These are phyloP conservation scores for Gambusia affinis DNA, from an alignment of 2,113 vertebrate genomes.

Conservation along the genomic window DNA sequence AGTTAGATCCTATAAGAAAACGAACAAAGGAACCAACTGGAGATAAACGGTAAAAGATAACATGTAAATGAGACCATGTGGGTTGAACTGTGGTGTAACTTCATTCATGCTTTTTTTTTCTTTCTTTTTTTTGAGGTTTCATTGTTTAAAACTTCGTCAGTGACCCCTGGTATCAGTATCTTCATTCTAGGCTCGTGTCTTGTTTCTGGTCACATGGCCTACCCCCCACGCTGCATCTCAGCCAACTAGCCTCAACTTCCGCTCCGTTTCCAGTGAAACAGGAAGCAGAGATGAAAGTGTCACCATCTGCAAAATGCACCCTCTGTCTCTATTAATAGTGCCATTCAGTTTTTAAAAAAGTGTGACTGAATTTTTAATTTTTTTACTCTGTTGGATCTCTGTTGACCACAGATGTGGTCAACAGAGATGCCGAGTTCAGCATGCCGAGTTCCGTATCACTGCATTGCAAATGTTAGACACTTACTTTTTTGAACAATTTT, in stretches of 20 bases:
- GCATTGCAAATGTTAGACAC: conserved; percentile 3
- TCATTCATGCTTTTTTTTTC: conserved; percentile 62
- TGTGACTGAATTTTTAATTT: conserved; percentile 12
- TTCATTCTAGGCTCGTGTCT: conserved; percentile 50
- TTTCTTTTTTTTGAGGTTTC: conserved; percentile 58
- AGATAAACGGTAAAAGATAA: neutral
- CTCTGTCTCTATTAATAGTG: conserved; percentile 71
- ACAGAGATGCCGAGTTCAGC: too few relatives aligned
- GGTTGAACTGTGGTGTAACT: conserved; percentile 3
- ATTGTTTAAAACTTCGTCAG: conserved; percentile 55
- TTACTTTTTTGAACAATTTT: neutral
- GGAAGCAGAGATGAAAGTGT: conserved; percentile 76
- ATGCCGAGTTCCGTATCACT: neutral
- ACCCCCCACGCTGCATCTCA: conserved; percentile 37
- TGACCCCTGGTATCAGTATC: conserved; percentile 27
- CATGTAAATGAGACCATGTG: neutral
- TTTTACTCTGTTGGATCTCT: conserved; percentile 35
- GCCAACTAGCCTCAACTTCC: conserved; percentile 74
- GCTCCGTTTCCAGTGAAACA: conserved; percentile 76
- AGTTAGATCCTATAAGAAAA: too few relatives aligned
- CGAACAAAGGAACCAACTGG: neutral
- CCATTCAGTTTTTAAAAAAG: conserved; percentile 49
- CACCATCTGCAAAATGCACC: conserved; percentile 65
- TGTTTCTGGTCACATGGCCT: conserved; percentile 66
- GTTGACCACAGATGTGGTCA: too few relatives aligned